phyloP scores from a whole-genome alignment of 1,140 invertebrate genomes.

The Pararge aegeria region DNA sequence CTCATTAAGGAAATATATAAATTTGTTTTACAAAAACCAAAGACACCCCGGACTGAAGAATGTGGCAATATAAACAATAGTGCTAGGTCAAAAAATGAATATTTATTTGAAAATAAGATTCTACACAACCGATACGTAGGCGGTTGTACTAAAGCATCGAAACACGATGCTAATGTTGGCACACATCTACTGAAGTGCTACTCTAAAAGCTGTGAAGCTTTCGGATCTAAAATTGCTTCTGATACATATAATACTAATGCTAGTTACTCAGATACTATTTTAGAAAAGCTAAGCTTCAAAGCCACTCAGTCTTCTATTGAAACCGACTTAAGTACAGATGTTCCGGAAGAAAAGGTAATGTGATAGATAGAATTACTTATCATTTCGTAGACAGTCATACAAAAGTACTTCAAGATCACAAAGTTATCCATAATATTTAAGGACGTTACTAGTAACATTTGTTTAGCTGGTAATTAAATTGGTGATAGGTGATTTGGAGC shows the following conservation, averaged over 20 bases:
- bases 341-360: constrained; percentile 40
- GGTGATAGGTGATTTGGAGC: too few species aligned
- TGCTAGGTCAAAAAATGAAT: constrained; percentile 24
- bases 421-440: too few species aligned
- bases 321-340: constrained; percentile 38
- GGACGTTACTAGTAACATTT: too few species aligned
- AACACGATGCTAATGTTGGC: constrained; percentile 54
- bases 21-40: constrained; percentile 49
- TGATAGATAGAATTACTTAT: neutral
- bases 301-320: constrained; percentile 43
- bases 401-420: too few species aligned
- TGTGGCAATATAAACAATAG: neutral
- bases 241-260: constrained; percentile 43
- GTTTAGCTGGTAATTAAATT: too few species aligned
- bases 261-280: constrained; percentile 58
- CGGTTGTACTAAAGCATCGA: constrained; percentile 41
- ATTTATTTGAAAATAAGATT: constrained; percentile 29
- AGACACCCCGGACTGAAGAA: constrained; percentile 6
- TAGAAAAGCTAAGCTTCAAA: constrained; percentile 59
- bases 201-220: constrained; percentile 69
- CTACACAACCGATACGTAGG: constrained; percentile 51
- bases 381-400: too few species aligned
- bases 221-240: constrained; percentile 39
- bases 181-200: constrained; percentile 53
- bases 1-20: constrained; percentile 70